phyloP scores from a whole-genome alignment of 2,113 vertebrate species.

The Pica pica region DNA sequence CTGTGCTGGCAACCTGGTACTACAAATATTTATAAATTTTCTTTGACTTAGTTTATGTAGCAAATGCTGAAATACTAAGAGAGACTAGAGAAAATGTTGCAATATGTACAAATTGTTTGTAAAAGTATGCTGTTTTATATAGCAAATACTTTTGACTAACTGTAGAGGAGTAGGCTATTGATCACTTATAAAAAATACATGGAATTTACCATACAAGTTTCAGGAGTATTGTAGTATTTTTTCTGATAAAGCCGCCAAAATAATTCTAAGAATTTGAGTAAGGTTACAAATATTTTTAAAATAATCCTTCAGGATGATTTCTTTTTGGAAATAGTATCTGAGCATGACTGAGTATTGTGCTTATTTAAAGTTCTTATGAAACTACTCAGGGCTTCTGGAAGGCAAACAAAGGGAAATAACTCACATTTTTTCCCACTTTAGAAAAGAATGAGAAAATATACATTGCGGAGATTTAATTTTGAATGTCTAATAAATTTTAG shows the following conservation, averaged over 20 bases:
- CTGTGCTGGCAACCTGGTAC: neutral
- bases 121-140: neutral
- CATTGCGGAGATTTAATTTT: neutral
- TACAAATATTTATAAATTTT: neutral
- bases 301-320: neutral
- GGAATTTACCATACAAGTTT: neutral
- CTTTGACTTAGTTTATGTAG: neutral
- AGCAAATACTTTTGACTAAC: neutral
- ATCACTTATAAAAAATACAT: neutral
- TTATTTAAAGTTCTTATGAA: neutral
- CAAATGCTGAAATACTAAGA: neutral
- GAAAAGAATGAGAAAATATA: neutral
- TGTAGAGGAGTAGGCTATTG: neutral
- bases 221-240: neutral
- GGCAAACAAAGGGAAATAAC: neutral
- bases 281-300: neutral
- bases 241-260: neutral
- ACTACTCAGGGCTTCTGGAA: neutral
- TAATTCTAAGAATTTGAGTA: neutral
- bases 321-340: neutral
- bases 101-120: neutral
- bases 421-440: neutral
- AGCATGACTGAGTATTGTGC: neutral
- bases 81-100: neutral
- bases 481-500: neutral